phyloP scores from a whole-genome alignment of 2,888 invertebrate genomes.

The Drosophila prolongata region DNA sequence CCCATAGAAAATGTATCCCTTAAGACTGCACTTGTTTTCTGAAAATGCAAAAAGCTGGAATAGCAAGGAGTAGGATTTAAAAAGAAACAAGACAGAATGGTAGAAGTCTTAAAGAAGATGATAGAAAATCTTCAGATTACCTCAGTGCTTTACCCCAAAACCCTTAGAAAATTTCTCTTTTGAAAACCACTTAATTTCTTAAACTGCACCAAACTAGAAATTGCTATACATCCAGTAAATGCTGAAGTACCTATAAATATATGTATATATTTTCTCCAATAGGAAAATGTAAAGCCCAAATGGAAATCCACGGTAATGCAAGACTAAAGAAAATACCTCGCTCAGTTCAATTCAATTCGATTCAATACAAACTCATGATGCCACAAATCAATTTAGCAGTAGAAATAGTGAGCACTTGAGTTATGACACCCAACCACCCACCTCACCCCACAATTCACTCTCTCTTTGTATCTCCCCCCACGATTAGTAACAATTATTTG shows the following conservation, averaged over 20 bases:
- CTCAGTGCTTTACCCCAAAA: too few relatives aligned
- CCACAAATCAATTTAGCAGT: constrained; percentile 41
- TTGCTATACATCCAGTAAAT: constrained; percentile 12
- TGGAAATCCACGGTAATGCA: constrained; percentile 84
- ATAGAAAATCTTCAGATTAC: too few relatives aligned
- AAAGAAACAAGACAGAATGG: too few relatives aligned
- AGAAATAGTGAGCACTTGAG: constrained; percentile 35
- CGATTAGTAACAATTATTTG: constrained; percentile 66
- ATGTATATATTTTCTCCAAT: constrained; percentile 73
- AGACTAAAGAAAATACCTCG: constrained; percentile 49
- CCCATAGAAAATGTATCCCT: background rate
- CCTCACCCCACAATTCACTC: background rate
- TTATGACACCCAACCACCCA: constrained; percentile 5
- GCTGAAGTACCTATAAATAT: constrained; percentile 39
- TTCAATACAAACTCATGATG: constrained; percentile 26
- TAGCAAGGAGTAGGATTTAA: too few relatives aligned
- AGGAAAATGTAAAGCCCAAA: constrained; percentile 84
- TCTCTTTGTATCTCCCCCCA: background rate
- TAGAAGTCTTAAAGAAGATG: too few relatives aligned
- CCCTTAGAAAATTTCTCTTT: background rate
- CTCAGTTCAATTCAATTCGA: constrained; percentile 36
- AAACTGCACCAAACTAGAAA: constrained; percentile 30
- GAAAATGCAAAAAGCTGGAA: background rate
- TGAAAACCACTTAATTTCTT: constrained; percentile 14
- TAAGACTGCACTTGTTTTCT: background rate